Percentiles rank a stretch among this genome's conserved stretches.
Conservation (phyloP, 2,888 invertebrate species). For the Willowsia nigromaculata region DNA sequence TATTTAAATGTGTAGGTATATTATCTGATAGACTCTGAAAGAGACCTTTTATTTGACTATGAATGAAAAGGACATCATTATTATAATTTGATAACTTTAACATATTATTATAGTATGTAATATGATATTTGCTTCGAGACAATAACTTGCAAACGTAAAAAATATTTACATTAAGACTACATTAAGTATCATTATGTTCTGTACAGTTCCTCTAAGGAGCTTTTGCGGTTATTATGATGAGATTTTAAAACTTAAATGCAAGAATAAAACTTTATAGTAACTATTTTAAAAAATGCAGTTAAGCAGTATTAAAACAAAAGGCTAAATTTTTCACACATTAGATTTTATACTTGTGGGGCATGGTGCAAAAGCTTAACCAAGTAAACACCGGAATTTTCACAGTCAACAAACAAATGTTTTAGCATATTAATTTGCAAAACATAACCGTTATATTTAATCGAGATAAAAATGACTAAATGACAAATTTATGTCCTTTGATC, state of each 20-base stretch:
- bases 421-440: background rate
- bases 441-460: background rate
- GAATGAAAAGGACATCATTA: conserved; percentile 32
- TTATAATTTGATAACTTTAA: background rate
- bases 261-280: conserved; percentile 21
- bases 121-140: conserved; percentile 20
- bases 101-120: conserved; percentile 10
- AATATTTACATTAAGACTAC: conserved; percentile 46
- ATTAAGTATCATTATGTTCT: background rate
- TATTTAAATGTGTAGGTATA: background rate
- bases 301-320: background rate
- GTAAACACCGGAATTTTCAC: background rate
- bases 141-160: conserved; percentile 48
- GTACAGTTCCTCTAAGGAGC: background rate
- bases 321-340: too few relatives aligned
- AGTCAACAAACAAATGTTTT: background rate
- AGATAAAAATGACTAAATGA: background rate
- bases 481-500: background rate
- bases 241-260: conserved; percentile 51
- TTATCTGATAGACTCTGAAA: background rate
- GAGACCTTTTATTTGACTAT: conserved; percentile 63
- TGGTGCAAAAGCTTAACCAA: background rate
- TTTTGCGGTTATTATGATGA: background rate
- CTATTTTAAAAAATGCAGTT: conserved; percentile 23
- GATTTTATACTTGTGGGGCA: too few relatives aligned